Conservation (phyloP, 1,140 invertebrate genomes). For the Melitaea cinxia region DNA sequence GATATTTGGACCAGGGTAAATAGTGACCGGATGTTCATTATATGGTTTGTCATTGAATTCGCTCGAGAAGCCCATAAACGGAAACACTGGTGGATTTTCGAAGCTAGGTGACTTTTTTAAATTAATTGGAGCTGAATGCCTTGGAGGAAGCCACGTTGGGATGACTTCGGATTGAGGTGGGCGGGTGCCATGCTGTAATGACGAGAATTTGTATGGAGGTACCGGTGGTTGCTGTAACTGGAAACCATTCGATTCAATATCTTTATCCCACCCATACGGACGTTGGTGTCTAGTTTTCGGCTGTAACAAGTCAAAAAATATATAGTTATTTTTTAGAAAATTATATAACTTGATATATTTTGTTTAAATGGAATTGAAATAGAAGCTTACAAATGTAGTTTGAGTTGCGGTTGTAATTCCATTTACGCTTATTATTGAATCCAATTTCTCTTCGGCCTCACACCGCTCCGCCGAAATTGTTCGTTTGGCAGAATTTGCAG, state of each 20-base stretch:
- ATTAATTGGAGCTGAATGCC: conserved; percentile 49
- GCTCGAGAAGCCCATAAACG: conserved; percentile 76
- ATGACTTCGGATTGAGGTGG: conserved; percentile 62
- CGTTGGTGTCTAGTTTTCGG: conserved; percentile 88
- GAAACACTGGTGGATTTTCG: conserved; percentile 73
- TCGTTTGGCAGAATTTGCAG: conserved; percentile 84
- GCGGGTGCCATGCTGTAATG: conserved; percentile 83
- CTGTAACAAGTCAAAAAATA: conserved; percentile 69
- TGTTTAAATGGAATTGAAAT: not conserved
- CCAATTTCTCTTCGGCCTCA: conserved; percentile 66
- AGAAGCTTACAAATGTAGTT: conserved; percentile 86
- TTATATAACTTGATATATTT: not conserved
- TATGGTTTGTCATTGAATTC: conserved; percentile 81
- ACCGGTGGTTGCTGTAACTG: conserved; percentile 81
- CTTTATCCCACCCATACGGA: conserved; percentile 88
- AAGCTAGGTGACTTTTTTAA: conserved; percentile 72
- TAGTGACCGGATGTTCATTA: conserved; percentile 84
- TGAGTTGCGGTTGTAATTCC: conserved; percentile 82
- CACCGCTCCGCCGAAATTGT: conserved; percentile 69
- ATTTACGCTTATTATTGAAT: conserved; percentile 76
- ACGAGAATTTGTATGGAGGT: conserved; percentile 85
- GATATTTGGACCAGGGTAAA: conserved; percentile 82
- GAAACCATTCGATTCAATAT: conserved; percentile 74
- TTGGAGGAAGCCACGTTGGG: conserved; percentile 74
- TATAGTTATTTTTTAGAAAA: conserved; percentile 13